These are phyloP conservation scores for Corythaixoides concolor DNA, from an alignment of 2,113 vertebrate species.

Conservation along the genomic window DNA sequence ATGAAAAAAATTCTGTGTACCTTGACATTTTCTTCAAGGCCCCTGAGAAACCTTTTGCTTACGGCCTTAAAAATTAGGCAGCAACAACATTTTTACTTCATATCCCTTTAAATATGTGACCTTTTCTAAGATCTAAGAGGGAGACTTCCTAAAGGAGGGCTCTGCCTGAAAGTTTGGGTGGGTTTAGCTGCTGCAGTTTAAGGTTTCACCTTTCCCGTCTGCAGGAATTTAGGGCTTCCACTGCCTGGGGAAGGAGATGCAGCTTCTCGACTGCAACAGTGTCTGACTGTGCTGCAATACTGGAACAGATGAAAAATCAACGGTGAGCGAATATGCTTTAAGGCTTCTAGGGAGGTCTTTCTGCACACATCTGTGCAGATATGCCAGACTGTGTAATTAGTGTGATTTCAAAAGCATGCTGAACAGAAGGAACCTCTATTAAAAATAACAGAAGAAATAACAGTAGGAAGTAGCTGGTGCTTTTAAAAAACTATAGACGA, in stretches of 20 bases:
- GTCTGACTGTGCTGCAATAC: background rate
- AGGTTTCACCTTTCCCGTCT: background rate
- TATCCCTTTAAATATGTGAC: background rate
- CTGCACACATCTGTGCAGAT: background rate
- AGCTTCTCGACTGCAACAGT: background rate
- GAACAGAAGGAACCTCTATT: background rate
- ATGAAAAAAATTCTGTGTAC: background rate
- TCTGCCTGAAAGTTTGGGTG: background rate
- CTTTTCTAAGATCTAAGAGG: background rate
- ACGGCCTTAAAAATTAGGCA: background rate
- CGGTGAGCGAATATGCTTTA: background rate
- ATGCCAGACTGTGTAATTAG: background rate
- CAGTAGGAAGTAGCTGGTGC: background rate
- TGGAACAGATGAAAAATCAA: background rate
- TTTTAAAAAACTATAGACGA: background rate
- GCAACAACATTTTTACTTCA: background rate
- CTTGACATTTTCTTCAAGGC: conserved; percentile 5
- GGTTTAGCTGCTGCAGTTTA: background rate
- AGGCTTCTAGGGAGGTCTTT: background rate
- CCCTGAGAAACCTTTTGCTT: background rate
- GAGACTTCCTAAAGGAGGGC: background rate
- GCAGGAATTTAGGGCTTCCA: background rate
- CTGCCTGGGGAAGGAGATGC: background rate
- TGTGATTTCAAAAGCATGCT: background rate
- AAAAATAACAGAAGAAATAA: background rate